Conservation (phyloP, 2,113 vertebrate species). For the Crotalus viridis region DNA sequence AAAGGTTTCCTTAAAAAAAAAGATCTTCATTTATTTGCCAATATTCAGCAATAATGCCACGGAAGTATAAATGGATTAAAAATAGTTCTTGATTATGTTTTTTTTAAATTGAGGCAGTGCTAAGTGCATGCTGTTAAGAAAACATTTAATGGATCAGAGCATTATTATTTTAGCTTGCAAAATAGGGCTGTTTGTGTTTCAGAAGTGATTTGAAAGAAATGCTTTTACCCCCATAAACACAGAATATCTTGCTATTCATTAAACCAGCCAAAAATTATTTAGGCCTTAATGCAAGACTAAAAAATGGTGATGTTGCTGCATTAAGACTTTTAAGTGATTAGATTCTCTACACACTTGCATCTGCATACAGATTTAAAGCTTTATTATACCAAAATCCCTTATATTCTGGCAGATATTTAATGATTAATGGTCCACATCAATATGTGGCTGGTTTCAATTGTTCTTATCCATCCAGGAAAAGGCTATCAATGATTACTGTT, state of each 20-base stretch:
- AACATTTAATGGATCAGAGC: background rate
- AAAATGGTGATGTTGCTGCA: background rate
- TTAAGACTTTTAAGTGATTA: background rate
- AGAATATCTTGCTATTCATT: background rate
- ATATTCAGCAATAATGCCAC: background rate
- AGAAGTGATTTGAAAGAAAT: background rate
- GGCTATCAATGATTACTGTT: background rate
- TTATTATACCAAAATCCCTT: background rate
- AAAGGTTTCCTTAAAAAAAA: background rate
- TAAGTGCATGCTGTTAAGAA: background rate
- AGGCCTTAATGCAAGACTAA: background rate
- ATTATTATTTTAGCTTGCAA: background rate
- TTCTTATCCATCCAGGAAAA: background rate
- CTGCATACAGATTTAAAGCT: background rate
- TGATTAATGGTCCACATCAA: background rate
- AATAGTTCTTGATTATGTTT: background rate
- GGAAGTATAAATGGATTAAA: background rate
- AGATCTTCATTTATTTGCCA: background rate
- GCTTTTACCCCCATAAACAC: background rate
- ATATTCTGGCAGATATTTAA: background rate
- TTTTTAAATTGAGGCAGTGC: background rate
- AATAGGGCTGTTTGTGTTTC: background rate
- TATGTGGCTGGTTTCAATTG: background rate
- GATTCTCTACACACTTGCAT: background rate
- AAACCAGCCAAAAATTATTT: background rate